Base-by-base conservation (phyloP, 2,888 invertebrate genomes). In the Limnephilus rhombicus region DNA sequence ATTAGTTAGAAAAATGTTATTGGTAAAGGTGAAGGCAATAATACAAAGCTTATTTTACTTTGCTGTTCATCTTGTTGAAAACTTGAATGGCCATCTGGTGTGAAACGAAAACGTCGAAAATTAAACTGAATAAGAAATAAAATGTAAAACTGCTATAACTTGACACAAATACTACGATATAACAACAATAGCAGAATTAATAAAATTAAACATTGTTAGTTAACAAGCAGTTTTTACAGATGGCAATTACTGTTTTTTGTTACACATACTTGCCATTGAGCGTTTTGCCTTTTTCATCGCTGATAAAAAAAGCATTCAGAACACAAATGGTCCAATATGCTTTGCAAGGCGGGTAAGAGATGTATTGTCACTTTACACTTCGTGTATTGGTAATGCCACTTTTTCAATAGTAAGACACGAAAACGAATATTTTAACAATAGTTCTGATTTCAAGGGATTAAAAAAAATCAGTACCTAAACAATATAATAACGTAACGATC, bases 361-460 rank as follows among this genome's bases (percentile, higher is more conserved):
- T 13, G 53, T 83, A 37, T 37, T 37, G 83, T 83, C 37, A 18
- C 90, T 85, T 90, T 80, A 53, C 37, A 85, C 90, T 34, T 53
- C 68, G 29, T 83, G 80, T 90, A 85, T 90, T 68, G 85, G 85
- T 13, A 90, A 85, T 34, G 68, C 85, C 13, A 15, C 68, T 83
- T 85, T 90, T 85, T 90, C 80, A 90, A 90, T 85, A 85, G 86
- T 7, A 53, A 87, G 31, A 49, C n/a, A 68, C 7, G 24, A 68
- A 68, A 18, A 68, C 9, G 24, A 24, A 68, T 3, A 24, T 24
- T 68, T 68, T 24, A 68, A 24, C 9, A 68, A 53, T 18, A 18
- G 53, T 53, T 53, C 15, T 15, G 53, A 53, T 18, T 53, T 53
- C 15, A 53, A 53, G 53, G 18, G 5, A 53, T 53, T 53, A 5